Base-by-base conservation (phyloP, 2,797 vertebrate genomes). In the Falco biarmicus region DNA sequence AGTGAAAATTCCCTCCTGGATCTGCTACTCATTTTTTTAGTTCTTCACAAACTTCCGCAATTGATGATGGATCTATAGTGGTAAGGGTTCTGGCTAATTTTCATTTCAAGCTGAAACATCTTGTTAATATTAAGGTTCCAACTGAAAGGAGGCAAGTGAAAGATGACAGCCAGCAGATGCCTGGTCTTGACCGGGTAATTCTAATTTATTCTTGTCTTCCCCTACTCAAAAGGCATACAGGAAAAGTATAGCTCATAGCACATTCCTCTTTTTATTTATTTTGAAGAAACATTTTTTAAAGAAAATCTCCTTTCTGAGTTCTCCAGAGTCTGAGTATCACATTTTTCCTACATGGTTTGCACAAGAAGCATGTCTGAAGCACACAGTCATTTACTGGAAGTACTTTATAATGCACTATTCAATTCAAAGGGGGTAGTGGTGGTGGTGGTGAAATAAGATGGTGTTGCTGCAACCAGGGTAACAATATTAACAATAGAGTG, bases 181-280 rank as follows among this genome's bases (percentile, higher is more conserved):
- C 57, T 83, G 78, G 75, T 93, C 61, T 86, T 95, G 65, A 70
- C 76, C 6, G 9, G 54, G 65, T 91, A 81, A 83, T 84, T 96
- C 61, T 81, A 92, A 95, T 97, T 94, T 94, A 91, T 93, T 87
- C 47, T 71, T 93, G 39, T 91, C 84, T 91, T 77, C 39, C 28
- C 11, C 37, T 76, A 75, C 29, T 78, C 75, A 78, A 76, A 94
- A 80, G 26, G 11, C 18, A 17, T 65, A 48, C 45, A 9, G 22
- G 31, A 81, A 95, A 90, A 81, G 13, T 68, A 50, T 13, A 90
- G 34, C 11, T 73, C 7, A 41, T 9, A 83, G n/a, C 41, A 80
- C 20, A 77, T 77, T 63, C 18, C 41, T 84, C 53, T 25, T 2
- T 70, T 43, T 45, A 65, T 80, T 87, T 86, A 57, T 89, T 82